Base-by-base conservation (phyloP, 2,888 invertebrate genomes). In the Caenorhabditis becei region DNA sequence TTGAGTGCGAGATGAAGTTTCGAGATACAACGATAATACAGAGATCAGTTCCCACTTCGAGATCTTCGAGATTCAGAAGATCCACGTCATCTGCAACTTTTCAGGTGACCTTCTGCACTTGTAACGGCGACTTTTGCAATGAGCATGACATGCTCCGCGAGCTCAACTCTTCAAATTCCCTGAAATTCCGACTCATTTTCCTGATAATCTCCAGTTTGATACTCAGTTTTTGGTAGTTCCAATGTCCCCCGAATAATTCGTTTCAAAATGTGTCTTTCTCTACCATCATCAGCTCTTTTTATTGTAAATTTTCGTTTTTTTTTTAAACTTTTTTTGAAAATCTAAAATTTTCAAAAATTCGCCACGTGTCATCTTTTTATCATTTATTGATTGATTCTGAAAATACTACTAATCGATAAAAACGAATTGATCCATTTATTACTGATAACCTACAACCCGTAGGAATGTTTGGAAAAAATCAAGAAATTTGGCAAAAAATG, bases 51-150 rank as follows among this genome's bases (percentile, higher is more conserved):
- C n/a, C n/a, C n/a, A n/a, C n/a, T n/a, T n/a, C n/a, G n/a, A n/a
- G n/a, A n/a, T n/a, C n/a, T n/a, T n/a, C n/a, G n/a, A n/a, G n/a
- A n/a, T n/a, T n/a, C n/a, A n/a, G n/a, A n/a, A n/a, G n/a, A n/a
- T n/a, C n/a, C n/a, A n/a, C n/a, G n/a, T n/a, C n/a, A n/a, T n/a
- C n/a, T n/a, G n/a, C n/a, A 41, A 54, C 47, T 56, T 75, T 86
- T 62, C 80, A 88, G 88, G 89, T 89, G 24, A 83, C 85, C 53
- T 81, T 89, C 65, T 89, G 89, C 83, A 79, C 88, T 11, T 89
- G 89, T 54, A 69, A 82, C 32, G 89, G 88, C 1, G 83, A 85
- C 44, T 77, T 83, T 28, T 89, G 89, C 66, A 89, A 89, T 51
- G 83, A 83, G 10, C 78, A 83, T 35, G 87, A 89, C 51, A 88